Evolutionary conservation across 2,888 invertebrate genomes (phyloP), one percentile per base, ranked within the genome.

Genomic region (Hydrotaea cyrtoneurina): DNA sequence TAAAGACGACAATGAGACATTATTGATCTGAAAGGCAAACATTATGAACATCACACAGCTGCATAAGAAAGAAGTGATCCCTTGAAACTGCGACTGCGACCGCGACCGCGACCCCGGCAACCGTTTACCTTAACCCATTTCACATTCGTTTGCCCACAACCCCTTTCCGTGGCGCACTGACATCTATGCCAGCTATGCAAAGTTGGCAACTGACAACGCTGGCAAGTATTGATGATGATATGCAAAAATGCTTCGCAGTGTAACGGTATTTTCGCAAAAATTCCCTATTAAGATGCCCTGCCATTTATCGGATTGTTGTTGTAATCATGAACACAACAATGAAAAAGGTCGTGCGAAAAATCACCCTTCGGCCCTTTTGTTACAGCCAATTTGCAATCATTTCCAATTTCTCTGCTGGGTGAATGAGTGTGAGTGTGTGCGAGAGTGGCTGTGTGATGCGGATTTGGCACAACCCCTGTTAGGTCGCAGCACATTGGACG

Each of bases 281-380:
- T 85, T 85, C 85, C 79, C 69, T 62, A 80, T 85, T 85, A 82
- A 64, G 39, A 46, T 46, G 19, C 69, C 69, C 69, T 69, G 43
- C 43, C 46, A 69, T 62, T 62, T 62, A 43, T 1, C 46, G 23
- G 15, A 46, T 46, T 23, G 43, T 69, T 69, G 46, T 31, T 43
- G 36, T n/a, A 31, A 26, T 31, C 62, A 62, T 17, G 15, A 23
- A 19, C 15, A 2, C 0, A 43, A 69, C 46, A 46, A 23, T 46
- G 69, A 46, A 80, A 82, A 69, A 73, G 75, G 46, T 83, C 83
- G 86, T 86, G 86, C 80, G 83, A 85, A 86, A 86, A 84, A 72
- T 80, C 86, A 86, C 82, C 84, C 82, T 82, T 82, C 73, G 69
- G 15, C 55, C 74, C 74, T 0, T 13, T 50, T 55, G 10, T 71